Conservation (phyloP, 1,140 invertebrate genomes). For the Oncopodura yosiiana region DNA sequence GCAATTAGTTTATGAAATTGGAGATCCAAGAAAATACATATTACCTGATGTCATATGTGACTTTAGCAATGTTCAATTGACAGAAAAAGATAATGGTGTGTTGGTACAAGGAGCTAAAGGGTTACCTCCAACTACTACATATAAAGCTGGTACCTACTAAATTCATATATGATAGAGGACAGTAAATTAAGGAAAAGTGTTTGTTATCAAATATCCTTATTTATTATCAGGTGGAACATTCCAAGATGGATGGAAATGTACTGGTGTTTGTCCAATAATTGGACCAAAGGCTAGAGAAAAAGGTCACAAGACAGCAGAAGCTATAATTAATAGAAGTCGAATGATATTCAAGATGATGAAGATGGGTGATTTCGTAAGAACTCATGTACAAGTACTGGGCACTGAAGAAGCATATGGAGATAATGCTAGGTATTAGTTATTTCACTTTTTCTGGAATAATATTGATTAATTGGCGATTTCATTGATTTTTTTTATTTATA, state of each 20-base stretch:
- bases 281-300: slow-evolving; percentile 44
- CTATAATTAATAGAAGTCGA: slow-evolving; percentile 26
- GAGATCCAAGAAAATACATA: slow-evolving; percentile 44
- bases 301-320: slow-evolving; percentile 43
- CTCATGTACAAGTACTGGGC: slow-evolving; percentile 44
- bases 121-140: slow-evolving; percentile 41
- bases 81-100: slow-evolving; percentile 40
- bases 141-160: slow-evolving; percentile 43
- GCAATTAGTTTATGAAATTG: slow-evolving; percentile 48
- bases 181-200: neutral
- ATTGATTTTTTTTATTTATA: slow-evolving; percentile 7
- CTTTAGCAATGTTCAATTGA: slow-evolving; percentile 43
- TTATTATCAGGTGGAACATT: slow-evolving; percentile 40
- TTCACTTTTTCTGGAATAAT: neutral
- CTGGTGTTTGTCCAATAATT: slow-evolving; percentile 43
- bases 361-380: slow-evolving; percentile 41
- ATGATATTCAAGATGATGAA: slow-evolving; percentile 41
- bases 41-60: slow-evolving; percentile 48
- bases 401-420: slow-evolving; percentile 44
- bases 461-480: neutral
- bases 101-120: slow-evolving; percentile 44
- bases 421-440: slow-evolving; percentile 35
- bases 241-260: slow-evolving; percentile 43
- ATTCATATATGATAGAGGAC: neutral
- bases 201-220: neutral